Evolutionary conservation across 64 coral and sea anemone species (phyloP), one percentile per base, ranked within the genome.

Genomic region (Platygyra sinensis): DNA sequence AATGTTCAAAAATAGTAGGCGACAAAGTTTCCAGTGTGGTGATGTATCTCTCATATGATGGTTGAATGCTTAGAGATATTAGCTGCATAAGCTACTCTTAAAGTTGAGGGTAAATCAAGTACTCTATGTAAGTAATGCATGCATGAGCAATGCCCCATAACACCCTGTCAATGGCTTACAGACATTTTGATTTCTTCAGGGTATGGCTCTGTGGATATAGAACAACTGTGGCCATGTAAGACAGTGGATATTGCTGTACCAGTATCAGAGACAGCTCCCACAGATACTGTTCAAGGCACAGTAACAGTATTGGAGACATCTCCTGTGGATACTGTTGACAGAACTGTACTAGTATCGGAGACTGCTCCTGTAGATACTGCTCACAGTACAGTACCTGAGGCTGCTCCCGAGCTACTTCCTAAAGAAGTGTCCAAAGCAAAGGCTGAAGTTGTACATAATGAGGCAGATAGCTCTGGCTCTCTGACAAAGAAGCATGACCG

Each of bases 191-290:
- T 11, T 67, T 1, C 24, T 36, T 2, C 49, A 85, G 81, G 63
- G 20, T 65, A 39, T 83, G 59, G 80, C 5, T 83, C 80, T 62
- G 30, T 83, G 4, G 81, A 52, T 72, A 71, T 85, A 71, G 63
- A 85, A 72, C 62, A 85, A 22, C 19, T 39, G 5, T 71, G 63
- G 62, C 11, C 65, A 69, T 69, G 36, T 24, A 25, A 85, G 4
- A 17, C 24, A 83, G 25, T 30, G 30, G 77, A 80, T 28, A 19
- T 8, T 19, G 2, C n/a, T 22, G 3, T n/a, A 67, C 30, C 31
- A 13, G 61, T 38, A 25, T 33, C 80, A 64, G 42, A 31, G 18
- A 10, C 19, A 67, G 20, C 61, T 46, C 36, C 31, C 11, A 12
- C 18, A 0, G 18, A 65, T 46, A 46, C 42, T 46, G 10, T 63